These are phyloP conservation scores for Holcopasites calliopsidis DNA, from an alignment of 1,140 invertebrate species.

Conservation along the genomic window DNA sequence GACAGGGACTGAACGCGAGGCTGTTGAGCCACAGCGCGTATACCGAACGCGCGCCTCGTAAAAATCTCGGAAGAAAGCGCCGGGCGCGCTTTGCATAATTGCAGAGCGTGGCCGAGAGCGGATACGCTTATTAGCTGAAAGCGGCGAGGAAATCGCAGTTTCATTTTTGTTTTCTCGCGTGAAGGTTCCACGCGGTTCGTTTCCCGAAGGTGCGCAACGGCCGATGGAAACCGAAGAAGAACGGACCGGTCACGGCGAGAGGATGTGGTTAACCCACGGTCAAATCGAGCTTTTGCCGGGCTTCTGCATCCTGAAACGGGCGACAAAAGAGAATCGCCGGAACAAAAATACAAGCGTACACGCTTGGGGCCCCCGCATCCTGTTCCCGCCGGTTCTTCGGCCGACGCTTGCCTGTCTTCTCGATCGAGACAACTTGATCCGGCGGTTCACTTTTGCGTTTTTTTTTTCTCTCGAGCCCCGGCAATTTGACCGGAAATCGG, in stretches of 20 bases:
- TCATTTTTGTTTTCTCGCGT: slow-evolving; percentile 43
- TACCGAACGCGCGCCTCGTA: slow-evolving; percentile 32
- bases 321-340: slow-evolving; percentile 70
- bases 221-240: slow-evolving; percentile 70
- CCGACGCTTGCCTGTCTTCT: background rate
- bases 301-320: slow-evolving; percentile 74
- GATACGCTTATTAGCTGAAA: slow-evolving; percentile 59
- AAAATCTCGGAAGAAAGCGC: slow-evolving; percentile 30
- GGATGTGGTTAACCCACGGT: slow-evolving; percentile 72
- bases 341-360: slow-evolving; percentile 69
- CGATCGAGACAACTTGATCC: background rate
- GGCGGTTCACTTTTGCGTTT: too few relatives aligned
- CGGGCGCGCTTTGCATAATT: slow-evolving; percentile 58
- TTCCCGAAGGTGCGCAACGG: slow-evolving; percentile 44
- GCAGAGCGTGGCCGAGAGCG: slow-evolving; percentile 41
- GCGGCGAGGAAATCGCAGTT: slow-evolving; percentile 59
- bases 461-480: background rate
- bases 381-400: slow-evolving; percentile 37
- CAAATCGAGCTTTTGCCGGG: slow-evolving; percentile 72
- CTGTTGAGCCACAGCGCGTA: slow-evolving; percentile 24
- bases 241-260: slow-evolving; percentile 30
- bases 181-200: slow-evolving; percentile 47
- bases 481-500: background rate
- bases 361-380: slow-evolving; percentile 60
- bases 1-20: slow-evolving; percentile 3